phyloP scores from a whole-genome alignment of 2,797 vertebrate species.

The Anabacerthia variegaticeps region DNA sequence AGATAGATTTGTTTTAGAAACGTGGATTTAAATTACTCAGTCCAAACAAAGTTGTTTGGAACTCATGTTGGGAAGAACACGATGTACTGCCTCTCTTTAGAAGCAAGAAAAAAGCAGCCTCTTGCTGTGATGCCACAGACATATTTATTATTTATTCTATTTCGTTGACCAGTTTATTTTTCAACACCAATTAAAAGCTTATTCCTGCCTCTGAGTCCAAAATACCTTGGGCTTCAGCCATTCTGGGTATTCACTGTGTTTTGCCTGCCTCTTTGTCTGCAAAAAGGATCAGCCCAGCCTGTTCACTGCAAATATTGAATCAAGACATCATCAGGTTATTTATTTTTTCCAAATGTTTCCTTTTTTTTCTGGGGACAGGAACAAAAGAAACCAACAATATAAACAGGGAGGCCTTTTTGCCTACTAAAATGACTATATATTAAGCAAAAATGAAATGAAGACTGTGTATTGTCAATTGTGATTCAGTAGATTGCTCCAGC shows the following conservation, averaged over 20 bases:
- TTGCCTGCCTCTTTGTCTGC: background rate
- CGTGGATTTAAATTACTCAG: background rate
- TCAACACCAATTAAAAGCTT: slow-evolving; percentile 35
- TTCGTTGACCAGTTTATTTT: slow-evolving; percentile 47
- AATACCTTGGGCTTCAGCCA: slow-evolving; percentile 24
- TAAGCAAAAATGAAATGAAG: background rate
- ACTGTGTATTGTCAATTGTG: background rate
- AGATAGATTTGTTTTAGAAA: slow-evolving; percentile 47
- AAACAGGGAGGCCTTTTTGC: background rate
- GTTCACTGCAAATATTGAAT: background rate
- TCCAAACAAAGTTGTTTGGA: slow-evolving; percentile 14
- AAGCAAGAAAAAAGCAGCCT: background rate
- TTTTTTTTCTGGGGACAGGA: background rate
- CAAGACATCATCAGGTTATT: background rate
- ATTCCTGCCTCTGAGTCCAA: background rate
- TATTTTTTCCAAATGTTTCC: background rate
- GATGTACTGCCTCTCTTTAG: background rate
- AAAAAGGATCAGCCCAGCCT: background rate
- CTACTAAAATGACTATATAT: background rate
- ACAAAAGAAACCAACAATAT: background rate
- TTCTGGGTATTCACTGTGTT: background rate
- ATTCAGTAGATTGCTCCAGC: background rate
- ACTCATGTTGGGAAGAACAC: background rate
- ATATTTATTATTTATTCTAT: slow-evolving; percentile 59
- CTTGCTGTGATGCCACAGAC: slow-evolving; percentile 13